Conservation (phyloP, 2,113 vertebrate species). For the Danio rerio region DNA sequence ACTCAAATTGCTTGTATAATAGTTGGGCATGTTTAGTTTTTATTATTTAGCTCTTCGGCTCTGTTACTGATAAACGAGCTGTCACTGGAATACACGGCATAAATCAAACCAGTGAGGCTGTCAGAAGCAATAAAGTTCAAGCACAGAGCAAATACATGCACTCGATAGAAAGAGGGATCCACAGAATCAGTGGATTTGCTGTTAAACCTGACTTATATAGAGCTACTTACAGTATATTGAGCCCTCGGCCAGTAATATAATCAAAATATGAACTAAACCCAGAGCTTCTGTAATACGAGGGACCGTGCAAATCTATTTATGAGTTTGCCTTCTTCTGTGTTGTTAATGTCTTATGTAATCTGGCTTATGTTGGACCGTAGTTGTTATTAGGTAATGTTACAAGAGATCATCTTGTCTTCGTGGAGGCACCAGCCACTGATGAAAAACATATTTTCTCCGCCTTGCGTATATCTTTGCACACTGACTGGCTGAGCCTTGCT, state of each 20-base stretch:
- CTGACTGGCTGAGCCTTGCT: neutral
- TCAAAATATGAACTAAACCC: neutral
- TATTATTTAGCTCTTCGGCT: neutral
- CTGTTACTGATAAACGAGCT: neutral
- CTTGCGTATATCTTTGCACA: neutral
- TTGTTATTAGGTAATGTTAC: conserved; percentile 2
- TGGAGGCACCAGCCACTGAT: neutral
- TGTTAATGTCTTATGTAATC: neutral
- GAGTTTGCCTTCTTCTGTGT: neutral
- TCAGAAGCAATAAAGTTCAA: neutral
- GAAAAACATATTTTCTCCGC: neutral
- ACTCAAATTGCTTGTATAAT: neutral
- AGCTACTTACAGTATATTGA: too few relatives aligned
- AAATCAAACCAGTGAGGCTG: neutral
- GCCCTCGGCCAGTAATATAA: neutral
- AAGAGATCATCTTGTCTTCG: neutral
- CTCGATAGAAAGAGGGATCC: too few relatives aligned
- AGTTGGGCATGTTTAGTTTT: neutral
- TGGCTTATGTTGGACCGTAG: neutral
- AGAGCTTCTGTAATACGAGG: neutral
- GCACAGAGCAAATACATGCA: neutral
- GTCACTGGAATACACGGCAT: neutral
- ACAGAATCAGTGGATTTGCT: too few relatives aligned
- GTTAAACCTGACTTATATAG: too few relatives aligned
- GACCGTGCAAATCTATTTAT: neutral